Conservation (phyloP, 2,888 invertebrate species). For the Acronicta leporina region DNA sequence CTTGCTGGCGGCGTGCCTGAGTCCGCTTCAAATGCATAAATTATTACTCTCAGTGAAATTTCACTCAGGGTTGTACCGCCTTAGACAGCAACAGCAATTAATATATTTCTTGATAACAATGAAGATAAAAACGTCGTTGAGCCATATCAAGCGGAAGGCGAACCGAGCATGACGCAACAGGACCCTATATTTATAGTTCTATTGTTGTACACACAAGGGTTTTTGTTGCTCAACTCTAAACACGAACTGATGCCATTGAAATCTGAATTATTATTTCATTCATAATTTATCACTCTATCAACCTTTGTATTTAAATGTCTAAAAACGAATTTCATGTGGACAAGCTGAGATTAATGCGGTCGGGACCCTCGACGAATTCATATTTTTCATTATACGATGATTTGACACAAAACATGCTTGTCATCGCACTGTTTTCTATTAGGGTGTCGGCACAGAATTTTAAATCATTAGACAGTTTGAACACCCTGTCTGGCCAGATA, state of each 20-base stretch:
- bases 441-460: slow-evolving; percentile 64
- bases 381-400: slow-evolving; percentile 83
- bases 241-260: slow-evolving; percentile 73
- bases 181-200: slow-evolving; percentile 83
- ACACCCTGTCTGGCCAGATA: background rate
- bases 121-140: slow-evolving; percentile 68
- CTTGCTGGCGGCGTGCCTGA: slow-evolving; percentile 68
- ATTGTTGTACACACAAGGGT: slow-evolving; percentile 79
- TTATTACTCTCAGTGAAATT: slow-evolving; percentile 68
- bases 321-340: slow-evolving; percentile 76
- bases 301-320: slow-evolving; percentile 84
- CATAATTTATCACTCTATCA: slow-evolving; percentile 85
- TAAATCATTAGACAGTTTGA: slow-evolving; percentile 57
- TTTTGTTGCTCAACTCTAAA: slow-evolving; percentile 77
- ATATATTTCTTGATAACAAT: slow-evolving; percentile 70
- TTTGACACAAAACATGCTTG: slow-evolving; percentile 80
- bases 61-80: slow-evolving; percentile 65
- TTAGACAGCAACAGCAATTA: slow-evolving; percentile 68
- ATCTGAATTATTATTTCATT: slow-evolving; percentile 79
- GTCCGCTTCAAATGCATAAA: slow-evolving; percentile 72
- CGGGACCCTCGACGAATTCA: slow-evolving; percentile 72
- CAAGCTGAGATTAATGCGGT: slow-evolving; percentile 77
- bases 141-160: slow-evolving; percentile 72
- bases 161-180: slow-evolving; percentile 70
- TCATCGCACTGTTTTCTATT: slow-evolving; percentile 78